Percentiles rank a stretch among this genome's conserved stretches.
These are phyloP conservation scores for Falco columbarius DNA, from an alignment of 2,797 vertebrate species.

Conservation along the genomic window DNA sequence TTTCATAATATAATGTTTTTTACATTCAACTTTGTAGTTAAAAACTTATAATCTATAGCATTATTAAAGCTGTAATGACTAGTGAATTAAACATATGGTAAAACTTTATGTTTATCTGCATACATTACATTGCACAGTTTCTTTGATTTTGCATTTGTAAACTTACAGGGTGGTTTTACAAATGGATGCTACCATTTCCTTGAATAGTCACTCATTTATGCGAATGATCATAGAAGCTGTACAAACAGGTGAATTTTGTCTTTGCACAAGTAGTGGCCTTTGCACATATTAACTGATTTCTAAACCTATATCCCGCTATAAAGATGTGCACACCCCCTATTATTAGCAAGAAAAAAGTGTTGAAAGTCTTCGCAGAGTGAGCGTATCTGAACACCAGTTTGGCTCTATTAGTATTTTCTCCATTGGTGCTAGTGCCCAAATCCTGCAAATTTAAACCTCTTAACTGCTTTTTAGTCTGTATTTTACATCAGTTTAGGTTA, in stretches of 20 bases:
- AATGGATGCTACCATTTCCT: neutral
- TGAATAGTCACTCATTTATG: neutral
- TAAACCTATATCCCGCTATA: neutral
- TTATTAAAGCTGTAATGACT: neutral
- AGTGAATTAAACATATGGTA: neutral
- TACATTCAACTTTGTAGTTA: neutral
- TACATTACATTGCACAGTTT: neutral
- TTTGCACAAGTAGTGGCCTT: neutral
- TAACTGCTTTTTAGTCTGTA: neutral
- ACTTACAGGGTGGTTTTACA: neutral
- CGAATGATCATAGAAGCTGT: neutral
- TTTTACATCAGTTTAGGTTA: neutral
- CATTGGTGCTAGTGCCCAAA: neutral
- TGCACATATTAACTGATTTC: neutral
- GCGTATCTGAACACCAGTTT: neutral
- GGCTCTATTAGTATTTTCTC: accelerated
- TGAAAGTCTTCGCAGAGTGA: neutral
- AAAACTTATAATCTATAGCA: neutral
- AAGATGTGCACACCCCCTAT: accelerated
- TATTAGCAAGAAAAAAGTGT: neutral
- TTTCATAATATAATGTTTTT: neutral
- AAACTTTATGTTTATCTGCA: neutral
- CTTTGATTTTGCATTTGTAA: neutral
- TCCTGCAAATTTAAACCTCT: neutral
- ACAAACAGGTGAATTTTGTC: neutral